phyloP scores from a whole-genome alignment of 2,888 invertebrate species.

The Monochamus alternatus region DNA sequence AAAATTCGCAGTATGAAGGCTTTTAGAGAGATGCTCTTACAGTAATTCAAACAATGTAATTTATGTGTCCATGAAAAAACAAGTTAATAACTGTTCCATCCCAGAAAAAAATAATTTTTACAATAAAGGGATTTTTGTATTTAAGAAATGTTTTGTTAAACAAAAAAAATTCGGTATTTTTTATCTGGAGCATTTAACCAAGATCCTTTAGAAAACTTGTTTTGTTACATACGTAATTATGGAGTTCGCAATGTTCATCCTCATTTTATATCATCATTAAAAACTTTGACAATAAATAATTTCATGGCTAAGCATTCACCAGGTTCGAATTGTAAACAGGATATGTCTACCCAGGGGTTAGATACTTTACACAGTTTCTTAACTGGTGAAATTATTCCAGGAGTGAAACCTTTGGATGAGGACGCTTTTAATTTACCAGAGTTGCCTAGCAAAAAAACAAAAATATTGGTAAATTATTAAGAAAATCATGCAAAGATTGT shows the following conservation, averaged over 20 bases:
- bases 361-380: slow-evolving; percentile 14
- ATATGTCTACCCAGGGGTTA: slow-evolving; percentile 31
- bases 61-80: background rate
- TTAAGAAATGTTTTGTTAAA: slow-evolving; percentile 38
- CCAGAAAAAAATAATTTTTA: slow-evolving; percentile 44
- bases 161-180: slow-evolving; percentile 7
- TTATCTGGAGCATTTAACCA: slow-evolving; percentile 43
- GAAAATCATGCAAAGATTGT: background rate
- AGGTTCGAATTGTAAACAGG: slow-evolving; percentile 46
- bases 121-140: slow-evolving; percentile 40
- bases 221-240: slow-evolving; percentile 46
- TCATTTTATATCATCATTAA: slow-evolving; percentile 39
- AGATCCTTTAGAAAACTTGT: slow-evolving; percentile 50
- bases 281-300: slow-evolving; percentile 45
- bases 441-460: background rate
- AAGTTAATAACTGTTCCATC: no score
- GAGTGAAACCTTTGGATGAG: background rate
- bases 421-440: background rate
- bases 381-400: background rate
- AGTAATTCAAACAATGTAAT: slow-evolving; percentile 12
- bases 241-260: slow-evolving; percentile 41
- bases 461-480: background rate
- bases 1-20: background rate
- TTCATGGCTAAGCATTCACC: slow-evolving; percentile 37
- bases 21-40: slow-evolving; percentile 13